A percentile compares a stretch with the other conserved stretches of the same genome.
Conservation (phyloP, 2,797 vertebrate genomes). For the Danio kyathit region DNA sequence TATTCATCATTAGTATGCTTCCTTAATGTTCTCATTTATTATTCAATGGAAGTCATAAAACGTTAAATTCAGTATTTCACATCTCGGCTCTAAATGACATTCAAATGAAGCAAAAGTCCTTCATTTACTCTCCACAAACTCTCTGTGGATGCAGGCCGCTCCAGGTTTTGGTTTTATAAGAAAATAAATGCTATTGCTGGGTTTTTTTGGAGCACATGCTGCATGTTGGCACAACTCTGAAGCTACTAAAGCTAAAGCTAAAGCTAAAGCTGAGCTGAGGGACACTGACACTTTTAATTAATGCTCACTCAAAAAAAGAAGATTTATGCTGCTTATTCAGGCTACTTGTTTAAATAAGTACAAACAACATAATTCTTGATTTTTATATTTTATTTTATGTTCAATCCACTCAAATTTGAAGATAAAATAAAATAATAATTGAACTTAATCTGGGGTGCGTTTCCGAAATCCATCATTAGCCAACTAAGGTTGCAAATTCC, state of each 20-base stretch:
- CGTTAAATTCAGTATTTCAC: slow-evolving; percentile 57
- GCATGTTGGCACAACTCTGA: slow-evolving; percentile 15
- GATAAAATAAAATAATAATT: no score
- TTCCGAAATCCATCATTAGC: no score
- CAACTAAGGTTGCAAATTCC: no score
- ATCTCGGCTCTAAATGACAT: slow-evolving; percentile 71
- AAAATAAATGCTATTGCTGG: slow-evolving; percentile 75
- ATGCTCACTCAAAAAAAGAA: no score
- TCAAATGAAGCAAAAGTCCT: slow-evolving; percentile 71
- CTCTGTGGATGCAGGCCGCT: slow-evolving; percentile 73
- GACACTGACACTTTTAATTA: no score
- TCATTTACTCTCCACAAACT: slow-evolving; percentile 72
- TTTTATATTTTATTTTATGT: no score
- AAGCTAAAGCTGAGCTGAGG: neutral
- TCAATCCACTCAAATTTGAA: no score
- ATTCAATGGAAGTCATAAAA: slow-evolving; percentile 61
- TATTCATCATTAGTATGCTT: slow-evolving; percentile 68
- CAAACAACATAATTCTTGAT: no score
- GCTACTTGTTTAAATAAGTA: no score
- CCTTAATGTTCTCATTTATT: slow-evolving; percentile 69
- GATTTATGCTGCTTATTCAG: no score
- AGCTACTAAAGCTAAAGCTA: neutral
- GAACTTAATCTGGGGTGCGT: no score
- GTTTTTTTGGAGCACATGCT: slow-evolving; percentile 63
- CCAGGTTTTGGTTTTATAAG: slow-evolving; percentile 76